phyloP scores from a whole-genome alignment of 2,113 vertebrate species.

The Arvicanthis niloticus region DNA sequence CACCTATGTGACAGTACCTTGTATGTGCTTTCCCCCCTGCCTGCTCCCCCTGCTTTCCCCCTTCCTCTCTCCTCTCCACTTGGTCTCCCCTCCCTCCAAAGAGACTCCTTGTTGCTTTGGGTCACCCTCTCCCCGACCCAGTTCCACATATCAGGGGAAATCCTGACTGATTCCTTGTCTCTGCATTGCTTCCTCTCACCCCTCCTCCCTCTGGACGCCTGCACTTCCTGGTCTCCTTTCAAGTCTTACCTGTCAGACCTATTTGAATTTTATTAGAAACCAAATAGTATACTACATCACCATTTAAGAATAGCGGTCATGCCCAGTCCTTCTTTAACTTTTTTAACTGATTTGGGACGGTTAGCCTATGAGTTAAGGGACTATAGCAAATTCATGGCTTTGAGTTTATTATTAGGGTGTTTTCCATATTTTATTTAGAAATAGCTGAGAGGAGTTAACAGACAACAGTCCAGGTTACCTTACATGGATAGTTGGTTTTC shows the following conservation, averaged over 20 bases:
- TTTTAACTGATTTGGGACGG: no score
- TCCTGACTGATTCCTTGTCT: not conserved
- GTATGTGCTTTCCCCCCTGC: not conserved
- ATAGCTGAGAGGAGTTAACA: no score
- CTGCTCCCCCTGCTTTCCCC: not conserved
- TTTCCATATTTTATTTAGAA: no score
- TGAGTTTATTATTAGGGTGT: no score
- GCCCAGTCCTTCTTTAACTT: no score
- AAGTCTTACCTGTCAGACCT: not conserved
- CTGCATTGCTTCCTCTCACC: not conserved
- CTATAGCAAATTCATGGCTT: no score
- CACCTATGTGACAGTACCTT: not conserved
- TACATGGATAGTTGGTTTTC: no score
- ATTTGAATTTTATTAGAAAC: conserved; percentile 81
- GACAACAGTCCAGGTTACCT: no score
- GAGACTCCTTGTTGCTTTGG: not conserved
- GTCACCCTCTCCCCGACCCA: no score
- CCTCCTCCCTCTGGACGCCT: not conserved
- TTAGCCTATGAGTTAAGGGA: no score
- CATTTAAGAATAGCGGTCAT: conserved; percentile 70
- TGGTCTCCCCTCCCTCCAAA: not conserved
- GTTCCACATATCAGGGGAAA: not conserved
- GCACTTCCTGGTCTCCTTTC: not conserved
- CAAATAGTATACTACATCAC: conserved; percentile 62
- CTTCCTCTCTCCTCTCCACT: not conserved